Base-by-base conservation (phyloP, 2,797 vertebrate species). In the Dipus sagitta region DNA sequence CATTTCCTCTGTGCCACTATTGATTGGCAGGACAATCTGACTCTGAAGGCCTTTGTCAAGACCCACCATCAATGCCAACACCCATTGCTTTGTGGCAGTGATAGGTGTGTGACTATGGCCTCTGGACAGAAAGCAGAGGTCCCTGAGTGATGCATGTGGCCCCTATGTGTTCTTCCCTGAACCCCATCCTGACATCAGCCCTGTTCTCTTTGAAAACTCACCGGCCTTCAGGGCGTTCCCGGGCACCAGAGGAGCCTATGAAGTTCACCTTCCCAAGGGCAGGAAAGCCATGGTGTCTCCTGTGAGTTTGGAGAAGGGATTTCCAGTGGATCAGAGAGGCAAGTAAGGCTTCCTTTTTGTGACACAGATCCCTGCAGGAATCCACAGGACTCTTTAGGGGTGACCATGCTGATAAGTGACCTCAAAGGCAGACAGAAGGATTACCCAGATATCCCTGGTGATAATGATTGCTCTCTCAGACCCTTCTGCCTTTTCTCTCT, bases 1-100 rank as follows among this genome's bases (percentile, higher is more conserved):
- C 95, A 95, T 95, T 95, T 96, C 60, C 30, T 86, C 92, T 34
- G 86, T 88, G 34, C 90, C 71, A 0, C 12, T 88, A 97, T 97
- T 64, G 93, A 97, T 93, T 77, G 1, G 60, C 17, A 9, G 34
- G 76, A 88, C 95, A 82, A 70, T 72, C 85, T 70, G 95, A 95
- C 93, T 94, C 70, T 88, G 95, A 96, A 78, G 95, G 93, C 79
- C 92, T 88, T 81, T 70, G 90, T 95, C 94, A 71, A 91, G 96
- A 95, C n/a, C 38, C 74, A 17, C 42, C 28, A 74, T 92, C 88
- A 20, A 38, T 71, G 64, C 71, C 38, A 3, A 34, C 9, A 4
- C 85, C 79, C 0, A 6, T 30, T 26, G 1, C 64, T 62, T 72
- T 24, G 14, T 2, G 8, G 42, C 13, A 15, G 2, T 0, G 1